Conservation (phyloP, 1,140 invertebrate species). For the Aphis gossypii region DNA sequence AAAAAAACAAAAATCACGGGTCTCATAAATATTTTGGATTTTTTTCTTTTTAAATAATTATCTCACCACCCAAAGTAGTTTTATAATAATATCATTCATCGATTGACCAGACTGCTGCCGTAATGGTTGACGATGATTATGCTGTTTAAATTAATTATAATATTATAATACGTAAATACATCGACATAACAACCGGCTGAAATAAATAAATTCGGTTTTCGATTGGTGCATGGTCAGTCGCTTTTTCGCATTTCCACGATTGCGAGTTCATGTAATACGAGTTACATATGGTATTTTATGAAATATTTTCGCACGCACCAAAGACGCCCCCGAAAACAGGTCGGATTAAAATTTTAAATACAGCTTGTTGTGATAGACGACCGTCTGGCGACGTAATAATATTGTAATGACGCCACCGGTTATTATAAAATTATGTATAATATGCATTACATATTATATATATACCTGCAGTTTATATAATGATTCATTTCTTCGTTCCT, state of each 20-base stretch:
- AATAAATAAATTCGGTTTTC: background rate
- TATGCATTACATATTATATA: background rate
- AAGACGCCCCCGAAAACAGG: background rate
- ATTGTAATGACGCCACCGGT: background rate
- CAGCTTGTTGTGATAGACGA: background rate
- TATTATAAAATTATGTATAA: background rate
- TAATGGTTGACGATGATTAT: background rate
- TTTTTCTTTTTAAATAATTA: background rate
- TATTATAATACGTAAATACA: background rate
- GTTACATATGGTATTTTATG: background rate
- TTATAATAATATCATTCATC: background rate
- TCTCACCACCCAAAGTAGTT: background rate
- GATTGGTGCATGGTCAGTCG: background rate
- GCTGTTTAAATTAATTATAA: background rate
- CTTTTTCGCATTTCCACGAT: background rate
- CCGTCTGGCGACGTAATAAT: background rate
- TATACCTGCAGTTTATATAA: background rate
- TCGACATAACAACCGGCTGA: background rate
- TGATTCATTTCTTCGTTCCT: background rate
- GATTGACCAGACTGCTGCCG: too few species aligned
- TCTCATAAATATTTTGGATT: background rate
- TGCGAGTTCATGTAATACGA: background rate
- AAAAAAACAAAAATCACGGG: background rate
- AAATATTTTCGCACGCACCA: background rate
- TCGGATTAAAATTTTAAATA: background rate